Percentiles rank a stretch among this genome's conserved stretches.
Conservation (phyloP, 2,888 invertebrate genomes). For the Eumacrocentrus americanus region DNA sequence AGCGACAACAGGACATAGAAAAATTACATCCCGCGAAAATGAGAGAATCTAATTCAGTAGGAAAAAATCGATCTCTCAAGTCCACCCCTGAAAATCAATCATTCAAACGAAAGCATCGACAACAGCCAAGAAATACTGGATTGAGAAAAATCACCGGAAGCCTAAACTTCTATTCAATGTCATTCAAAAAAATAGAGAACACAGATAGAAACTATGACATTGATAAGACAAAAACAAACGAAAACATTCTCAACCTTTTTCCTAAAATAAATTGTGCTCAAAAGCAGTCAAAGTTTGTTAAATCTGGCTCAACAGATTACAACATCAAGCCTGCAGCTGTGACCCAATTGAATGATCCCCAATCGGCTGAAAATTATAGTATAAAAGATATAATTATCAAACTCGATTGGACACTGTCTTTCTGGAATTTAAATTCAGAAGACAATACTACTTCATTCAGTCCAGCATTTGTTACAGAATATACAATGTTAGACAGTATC, state of each 20-base stretch:
- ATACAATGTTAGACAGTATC: constrained; percentile 18
- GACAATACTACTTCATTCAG: background rate
- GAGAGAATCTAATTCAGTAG: background rate
- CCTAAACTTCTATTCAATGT: background rate
- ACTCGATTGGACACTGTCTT: constrained; percentile 17
- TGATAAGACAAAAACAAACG: constrained; percentile 6
- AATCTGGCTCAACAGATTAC: background rate
- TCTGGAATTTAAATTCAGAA: background rate
- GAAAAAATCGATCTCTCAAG: background rate
- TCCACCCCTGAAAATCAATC: background rate
- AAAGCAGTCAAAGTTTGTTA: background rate
- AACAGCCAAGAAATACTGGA: background rate
- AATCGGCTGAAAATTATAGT: background rate
- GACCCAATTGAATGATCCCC: background rate
- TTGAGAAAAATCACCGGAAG: background rate
- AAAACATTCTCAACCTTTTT: constrained; percentile 5
- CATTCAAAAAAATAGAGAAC: constrained; percentile 15
- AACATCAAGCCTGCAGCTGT: background rate
- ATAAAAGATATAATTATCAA: background rate
- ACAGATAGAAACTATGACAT: constrained; percentile 16
- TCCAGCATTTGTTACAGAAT: background rate
- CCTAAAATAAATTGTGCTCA: background rate
- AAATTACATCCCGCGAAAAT: constrained; percentile 7
- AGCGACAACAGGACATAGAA: constrained; percentile 34
- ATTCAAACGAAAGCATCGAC: background rate